phyloP scores from a whole-genome alignment of 2,888 invertebrate genomes.

The Torymus tubicola region DNA sequence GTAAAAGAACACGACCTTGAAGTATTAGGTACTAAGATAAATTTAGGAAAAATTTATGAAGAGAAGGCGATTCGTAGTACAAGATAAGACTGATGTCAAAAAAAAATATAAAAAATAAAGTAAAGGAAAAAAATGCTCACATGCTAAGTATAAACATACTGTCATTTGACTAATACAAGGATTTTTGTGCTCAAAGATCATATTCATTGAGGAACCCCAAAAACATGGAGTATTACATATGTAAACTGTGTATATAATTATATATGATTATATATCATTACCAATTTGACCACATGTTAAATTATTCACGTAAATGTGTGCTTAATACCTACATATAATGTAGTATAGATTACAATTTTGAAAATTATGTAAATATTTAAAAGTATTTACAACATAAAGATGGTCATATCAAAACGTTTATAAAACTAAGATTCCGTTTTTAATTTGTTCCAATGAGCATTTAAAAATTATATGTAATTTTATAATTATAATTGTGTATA shows the following conservation, averaged over 20 bases:
- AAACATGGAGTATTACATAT: not conserved
- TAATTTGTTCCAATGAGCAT: conserved; percentile 5
- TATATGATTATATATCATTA: conserved; percentile 17
- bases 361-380: not conserved
- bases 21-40: conserved; percentile 45
- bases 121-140: not conserved
- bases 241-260: conserved; percentile 6
- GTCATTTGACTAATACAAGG: not conserved
- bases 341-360: conserved; percentile 2
- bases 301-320: not conserved
- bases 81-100: conserved; percentile 67
- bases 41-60: conserved; percentile 12
- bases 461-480: not conserved
- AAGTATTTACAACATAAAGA: not conserved
- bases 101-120: conserved; percentile 35
- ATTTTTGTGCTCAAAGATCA: conserved; percentile 12
- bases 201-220: not conserved
- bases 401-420: conserved; percentile 6
- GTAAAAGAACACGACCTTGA: conserved; percentile 26
- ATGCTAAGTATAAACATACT: conserved; percentile 37
- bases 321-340: not conserved
- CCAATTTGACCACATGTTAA: not conserved
- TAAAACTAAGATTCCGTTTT: not conserved
- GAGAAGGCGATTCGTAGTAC: conserved; percentile 58
- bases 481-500: conserved; percentile 27